Conservation (phyloP, 2,113 vertebrate genomes). For the Xyliphius kryptos region DNA sequence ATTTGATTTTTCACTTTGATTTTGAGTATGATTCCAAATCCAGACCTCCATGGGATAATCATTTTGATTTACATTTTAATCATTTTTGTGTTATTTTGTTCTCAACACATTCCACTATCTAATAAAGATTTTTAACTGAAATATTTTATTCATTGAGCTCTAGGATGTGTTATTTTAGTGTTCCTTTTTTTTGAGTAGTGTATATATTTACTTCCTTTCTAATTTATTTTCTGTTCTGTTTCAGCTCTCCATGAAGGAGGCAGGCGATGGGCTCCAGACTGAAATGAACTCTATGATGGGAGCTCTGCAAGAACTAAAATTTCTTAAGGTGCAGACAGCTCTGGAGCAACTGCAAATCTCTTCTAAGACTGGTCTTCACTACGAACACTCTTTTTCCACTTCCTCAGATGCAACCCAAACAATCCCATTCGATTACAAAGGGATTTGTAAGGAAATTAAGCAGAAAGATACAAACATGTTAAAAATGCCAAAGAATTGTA, state of each 20-base stretch:
- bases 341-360: conserved; percentile 50
- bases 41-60: no score
- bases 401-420: background rate
- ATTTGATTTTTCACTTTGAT: no score
- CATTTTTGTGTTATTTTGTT: no score
- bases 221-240: no score
- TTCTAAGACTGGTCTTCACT: conserved; percentile 28
- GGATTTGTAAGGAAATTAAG: conserved; percentile 3
- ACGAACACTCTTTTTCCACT: conserved; percentile 11
- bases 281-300: conserved; percentile 79
- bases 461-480: background rate
- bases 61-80: no score
- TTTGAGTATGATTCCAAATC: no score
- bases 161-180: no score
- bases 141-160: no score
- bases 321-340: conserved; percentile 50
- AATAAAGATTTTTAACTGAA: no score
- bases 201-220: no score
- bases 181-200: no score
- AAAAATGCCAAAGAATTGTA: conserved; percentile 12
- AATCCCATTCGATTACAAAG: conserved; percentile 4
- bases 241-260: conserved; percentile 73
- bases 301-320: conserved; percentile 65
- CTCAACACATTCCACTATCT: no score
- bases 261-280: conserved; percentile 58